Base-by-base conservation (phyloP, 2,113 vertebrate species). In the Willisornis vidua region DNA sequence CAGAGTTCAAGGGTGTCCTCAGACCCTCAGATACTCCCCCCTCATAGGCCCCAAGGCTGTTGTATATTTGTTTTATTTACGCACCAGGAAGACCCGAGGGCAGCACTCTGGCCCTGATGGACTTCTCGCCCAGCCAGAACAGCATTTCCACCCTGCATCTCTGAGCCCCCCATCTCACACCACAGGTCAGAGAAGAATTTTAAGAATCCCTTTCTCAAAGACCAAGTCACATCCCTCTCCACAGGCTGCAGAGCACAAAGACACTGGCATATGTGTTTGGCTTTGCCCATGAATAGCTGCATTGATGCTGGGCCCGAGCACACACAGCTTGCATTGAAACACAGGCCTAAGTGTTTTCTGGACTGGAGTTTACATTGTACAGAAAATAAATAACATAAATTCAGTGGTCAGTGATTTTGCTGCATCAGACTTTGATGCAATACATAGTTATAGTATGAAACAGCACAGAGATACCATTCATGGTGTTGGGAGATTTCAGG, bases 281-380 rank as follows among this genome's bases (percentile, higher is more conserved):
- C 73, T 91, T 74, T 87, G 78, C 72, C 74, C 17, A 4, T 78
- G 93, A 96, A 94, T 91, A 83, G 87, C 72, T 45, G 79, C 68
- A 58, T 82, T 93, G 89, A 95, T 51, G 89, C 76, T 0, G 3
- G 67, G 74, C 65, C 59, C 0, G 0, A 77, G 67, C 59, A 54
- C 62, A 29, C 66, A 54, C 5, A 78, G 71, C 72, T 41, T 65
- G n/a, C 3, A 0, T 12, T 67, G 51, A 83, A 86, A 95, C 83
- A 93, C 73, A 87, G 57, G 57, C 68, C 43, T 7, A 22, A 83
- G 74, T 91, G 71, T 95, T 96, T 78, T 59, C 87, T 62, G 17
- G 71, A 18, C 66, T 58, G 71, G 22, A 61, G 62, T 79, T 73
- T 75, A 79, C 19, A 4, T 51, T 72, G 48, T 22, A 72, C 54